Conservation (phyloP, 92 coral and sea anemone species). For the Heliopora coerulea region DNA sequence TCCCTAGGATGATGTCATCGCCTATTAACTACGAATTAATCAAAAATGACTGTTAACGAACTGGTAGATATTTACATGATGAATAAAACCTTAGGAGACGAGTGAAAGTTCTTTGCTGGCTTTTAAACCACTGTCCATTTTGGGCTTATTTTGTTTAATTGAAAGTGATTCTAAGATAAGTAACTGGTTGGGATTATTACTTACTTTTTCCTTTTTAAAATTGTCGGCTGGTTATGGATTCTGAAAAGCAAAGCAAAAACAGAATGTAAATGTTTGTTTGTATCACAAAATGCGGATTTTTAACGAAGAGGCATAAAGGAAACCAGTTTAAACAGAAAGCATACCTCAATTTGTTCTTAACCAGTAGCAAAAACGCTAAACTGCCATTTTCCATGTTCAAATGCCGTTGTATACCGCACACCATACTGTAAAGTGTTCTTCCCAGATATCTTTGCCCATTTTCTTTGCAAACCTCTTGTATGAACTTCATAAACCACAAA, state of each 20-base stretch:
- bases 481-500: slow-evolving; percentile 49
- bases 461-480: slow-evolving; percentile 47
- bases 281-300: not conserved
- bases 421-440: slow-evolving; percentile 53
- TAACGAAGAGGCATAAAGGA: not conserved
- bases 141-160: too few relatives aligned
- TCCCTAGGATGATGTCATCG: too few relatives aligned
- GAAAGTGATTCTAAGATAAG: too few relatives aligned
- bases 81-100: too few relatives aligned
- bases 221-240: too few relatives aligned
- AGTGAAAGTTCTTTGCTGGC: too few relatives aligned
- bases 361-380: slow-evolving; percentile 15
- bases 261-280: not conserved
- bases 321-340: not conserved
- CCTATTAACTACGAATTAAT: too few relatives aligned
- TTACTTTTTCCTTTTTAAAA: too few relatives aligned
- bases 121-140: too few relatives aligned
- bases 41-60: too few relatives aligned
- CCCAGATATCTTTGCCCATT: slow-evolving; percentile 55
- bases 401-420: slow-evolving; percentile 43
- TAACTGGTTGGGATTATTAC: too few relatives aligned
- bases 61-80: too few relatives aligned
- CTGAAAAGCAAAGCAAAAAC: slow-evolving; percentile 4
- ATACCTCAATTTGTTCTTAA: slow-evolving; percentile 11
- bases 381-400: slow-evolving; percentile 27